These are phyloP conservation scores for Chionodraco myersi DNA, from an alignment of 2,113 vertebrate species.

Conservation along the genomic window DNA sequence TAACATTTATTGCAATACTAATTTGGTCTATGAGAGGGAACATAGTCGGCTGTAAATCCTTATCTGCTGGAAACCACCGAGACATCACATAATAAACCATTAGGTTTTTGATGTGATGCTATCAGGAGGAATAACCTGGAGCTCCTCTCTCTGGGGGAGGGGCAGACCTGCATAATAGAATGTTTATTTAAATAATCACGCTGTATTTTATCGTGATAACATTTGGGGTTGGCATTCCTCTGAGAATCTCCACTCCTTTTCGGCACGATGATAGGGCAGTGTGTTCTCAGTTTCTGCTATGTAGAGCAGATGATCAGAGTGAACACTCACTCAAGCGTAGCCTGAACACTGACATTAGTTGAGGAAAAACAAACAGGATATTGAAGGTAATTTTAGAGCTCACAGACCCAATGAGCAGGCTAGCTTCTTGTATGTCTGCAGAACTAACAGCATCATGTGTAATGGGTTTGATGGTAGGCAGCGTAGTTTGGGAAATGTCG, in stretches of 20 bases:
- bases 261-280: background rate
- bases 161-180: constrained; percentile 7
- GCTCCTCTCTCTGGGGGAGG: background rate
- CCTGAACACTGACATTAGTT: constrained; percentile 3
- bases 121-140: constrained; percentile 11
- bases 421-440: background rate
- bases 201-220: background rate
- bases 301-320: background rate
- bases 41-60: background rate
- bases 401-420: background rate
- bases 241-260: background rate
- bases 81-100: constrained; percentile 4
- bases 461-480: background rate
- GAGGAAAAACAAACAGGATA: background rate
- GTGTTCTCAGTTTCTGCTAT: constrained; percentile 9
- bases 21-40: background rate
- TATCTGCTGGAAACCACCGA: constrained; percentile 26
- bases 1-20: background rate
- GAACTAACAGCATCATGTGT: background rate
- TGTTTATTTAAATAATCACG: constrained; percentile 25
- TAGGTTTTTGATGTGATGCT: constrained; percentile 2
- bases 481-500: background rate
- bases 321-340: constrained; percentile 5
- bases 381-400: constrained; percentile 1
- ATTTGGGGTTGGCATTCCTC: background rate